Base-by-base conservation (phyloP, 2,888 invertebrate species). In the Hirtodrosophila histrioides region DNA sequence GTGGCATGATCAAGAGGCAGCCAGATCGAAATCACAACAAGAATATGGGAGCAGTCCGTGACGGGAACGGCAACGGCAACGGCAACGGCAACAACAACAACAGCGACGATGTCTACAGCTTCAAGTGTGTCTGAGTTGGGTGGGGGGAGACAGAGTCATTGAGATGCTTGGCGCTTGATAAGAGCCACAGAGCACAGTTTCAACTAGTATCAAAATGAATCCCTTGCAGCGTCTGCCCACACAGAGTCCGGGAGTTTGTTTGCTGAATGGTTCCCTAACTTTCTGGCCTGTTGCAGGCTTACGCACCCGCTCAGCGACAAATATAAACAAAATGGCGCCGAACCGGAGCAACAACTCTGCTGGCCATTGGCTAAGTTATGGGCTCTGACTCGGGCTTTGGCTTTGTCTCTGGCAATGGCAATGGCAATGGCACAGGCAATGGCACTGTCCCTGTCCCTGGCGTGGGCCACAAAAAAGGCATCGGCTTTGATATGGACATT, bases 321-420 rank as follows among this genome's bases (percentile, higher is more conserved):
- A 86, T 76, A 86, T 86, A 81, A 81, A 86, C 86, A 81, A 81
- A 81, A 81, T 81, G 81, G 81, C 81, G 81, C 86, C 73, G 66
- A 41, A 62, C 33, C 55, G 49, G 27, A 41, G 49, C 55, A 45
- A 43, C 54, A 55, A 46, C 64, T 48, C 41, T 53, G 56, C 49
- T 69, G 69, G 86, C 79, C 76, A 81, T 79, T 85, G 81, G 83
- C 81, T 76, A 75, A 85, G 78, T 80, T 85, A 85, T 78, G 73
- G 61, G 24, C 40, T 33, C 39, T 27, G 56, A 23, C 43, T 24
- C 23, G 73, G 61, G 24, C 40, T 33, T 35, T 27, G 56, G 27
- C 43, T 24, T 35, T 35, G 36, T 2, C 29, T 11, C 37, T n/a
- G 41, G 17, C 17, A 17, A 1, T 17, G 17, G 17, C 17, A 17